Evolutionary conservation across 92 coral and sea anemone species (phyloP).

Genomic region (Pocillopora meandrina): DNA sequence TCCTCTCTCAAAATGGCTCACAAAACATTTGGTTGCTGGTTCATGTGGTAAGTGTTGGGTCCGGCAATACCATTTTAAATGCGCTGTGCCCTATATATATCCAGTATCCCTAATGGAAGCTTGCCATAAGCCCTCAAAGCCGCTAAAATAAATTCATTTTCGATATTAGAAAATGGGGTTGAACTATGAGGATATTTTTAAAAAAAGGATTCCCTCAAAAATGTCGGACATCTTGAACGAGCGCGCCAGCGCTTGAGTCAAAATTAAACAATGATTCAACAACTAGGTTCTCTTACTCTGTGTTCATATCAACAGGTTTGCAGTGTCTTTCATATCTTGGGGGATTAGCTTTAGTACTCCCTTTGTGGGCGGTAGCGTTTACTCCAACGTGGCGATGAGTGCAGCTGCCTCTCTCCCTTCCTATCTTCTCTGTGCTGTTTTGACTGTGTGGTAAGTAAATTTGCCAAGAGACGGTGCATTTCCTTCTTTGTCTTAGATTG

Average conservation of each 20-base stretch:
- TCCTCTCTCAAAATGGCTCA: slow-evolving; percentile 7
- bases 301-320: slow-evolving; percentile 7
- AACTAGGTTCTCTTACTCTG: not conserved
- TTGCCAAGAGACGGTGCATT: too few relatives aligned
- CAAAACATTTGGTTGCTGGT: slow-evolving; percentile 43
- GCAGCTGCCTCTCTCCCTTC: not conserved
- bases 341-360: slow-evolving; percentile 22
- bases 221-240: too few relatives aligned
- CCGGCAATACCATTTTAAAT: too few relatives aligned
- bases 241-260: too few relatives aligned
- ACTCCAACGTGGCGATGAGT: slow-evolving; percentile 1
- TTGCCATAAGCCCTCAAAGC: too few relatives aligned
- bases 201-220: too few relatives aligned
- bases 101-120: too few relatives aligned
- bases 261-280: not conserved
- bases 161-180: too few relatives aligned
- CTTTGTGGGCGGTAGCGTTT: slow-evolving; percentile 19
- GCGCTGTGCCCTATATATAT: too few relatives aligned
- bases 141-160: too few relatives aligned
- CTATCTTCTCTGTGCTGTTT: not conserved
- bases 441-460: slow-evolving; percentile 14
- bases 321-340: slow-evolving; percentile 22
- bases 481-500: not conserved
- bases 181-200: too few relatives aligned
- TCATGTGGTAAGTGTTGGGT: slow-evolving; percentile 28